phyloP scores from a whole-genome alignment of 2,113 vertebrate species.

The Sylvietta virens region DNA sequence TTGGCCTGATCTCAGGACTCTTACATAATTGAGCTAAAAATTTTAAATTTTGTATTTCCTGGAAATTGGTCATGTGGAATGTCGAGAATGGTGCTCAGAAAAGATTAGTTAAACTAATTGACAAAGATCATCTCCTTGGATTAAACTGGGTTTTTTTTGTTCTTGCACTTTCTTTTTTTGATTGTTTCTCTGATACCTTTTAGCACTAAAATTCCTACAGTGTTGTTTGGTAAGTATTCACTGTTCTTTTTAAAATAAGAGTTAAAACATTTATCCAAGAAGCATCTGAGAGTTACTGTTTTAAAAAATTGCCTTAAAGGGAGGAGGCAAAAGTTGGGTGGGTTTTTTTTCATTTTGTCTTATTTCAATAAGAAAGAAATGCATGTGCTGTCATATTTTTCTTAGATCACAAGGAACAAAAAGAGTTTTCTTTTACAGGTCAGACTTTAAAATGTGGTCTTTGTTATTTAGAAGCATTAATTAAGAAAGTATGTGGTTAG shows the following conservation, averaged over 20 bases:
- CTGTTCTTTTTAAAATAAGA: neutral
- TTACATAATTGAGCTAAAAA: neutral
- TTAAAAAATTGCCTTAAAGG: neutral
- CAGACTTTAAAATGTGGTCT: neutral
- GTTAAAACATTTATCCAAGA: neutral
- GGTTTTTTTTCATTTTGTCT: fast-evolving
- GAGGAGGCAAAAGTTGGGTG: neutral
- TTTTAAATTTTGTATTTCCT: neutral
- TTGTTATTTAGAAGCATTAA: neutral
- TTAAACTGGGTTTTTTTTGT: neutral
- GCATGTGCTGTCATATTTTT: neutral
- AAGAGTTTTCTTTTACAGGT: neutral
- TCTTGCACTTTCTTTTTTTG: neutral
- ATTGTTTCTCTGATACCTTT: neutral
- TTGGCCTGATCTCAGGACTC: neutral
- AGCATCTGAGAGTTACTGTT: neutral
- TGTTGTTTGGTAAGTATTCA: neutral
- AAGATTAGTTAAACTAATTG: neutral
- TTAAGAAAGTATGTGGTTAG: neutral
- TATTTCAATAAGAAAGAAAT: neutral
- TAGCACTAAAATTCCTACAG: neutral
- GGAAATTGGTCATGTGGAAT: neutral
- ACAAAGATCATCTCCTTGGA: neutral
- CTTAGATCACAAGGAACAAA: neutral
- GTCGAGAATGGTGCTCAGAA: neutral